Percentiles rank a stretch among this genome's conserved stretches.
These are phyloP conservation scores for Norana najaformis DNA, from an alignment of 2,888 invertebrate species.

Conservation along the genomic window DNA sequence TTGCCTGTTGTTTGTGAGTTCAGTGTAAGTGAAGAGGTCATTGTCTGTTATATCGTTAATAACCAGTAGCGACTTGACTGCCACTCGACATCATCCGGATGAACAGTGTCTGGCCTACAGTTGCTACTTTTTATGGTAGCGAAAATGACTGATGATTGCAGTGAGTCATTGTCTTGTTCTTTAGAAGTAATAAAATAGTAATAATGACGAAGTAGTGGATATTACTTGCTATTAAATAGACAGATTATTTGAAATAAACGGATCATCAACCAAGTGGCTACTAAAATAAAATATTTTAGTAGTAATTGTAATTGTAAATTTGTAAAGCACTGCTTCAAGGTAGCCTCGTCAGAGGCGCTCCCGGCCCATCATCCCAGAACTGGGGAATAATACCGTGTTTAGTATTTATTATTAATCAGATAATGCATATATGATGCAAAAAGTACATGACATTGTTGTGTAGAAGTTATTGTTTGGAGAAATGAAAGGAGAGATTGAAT, in stretches of 20 bases:
- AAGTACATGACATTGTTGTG: not conserved
- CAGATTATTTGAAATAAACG: not conserved
- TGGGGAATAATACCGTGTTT: too few relatives aligned
- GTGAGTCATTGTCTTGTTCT: not conserved
- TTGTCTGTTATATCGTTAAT: not conserved
- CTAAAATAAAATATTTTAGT: not conserved
- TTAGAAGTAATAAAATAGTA: not conserved
- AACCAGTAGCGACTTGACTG: not conserved
- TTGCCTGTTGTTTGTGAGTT: not conserved
- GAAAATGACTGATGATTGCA: not conserved
- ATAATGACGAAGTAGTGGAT: not conserved
- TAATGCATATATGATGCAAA: not conserved
- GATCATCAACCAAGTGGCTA: not conserved
- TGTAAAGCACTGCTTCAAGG: too few relatives aligned
- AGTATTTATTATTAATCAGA: not conserved
- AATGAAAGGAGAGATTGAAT: too few relatives aligned
- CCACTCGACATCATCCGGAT: not conserved
- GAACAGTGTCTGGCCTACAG: not conserved
- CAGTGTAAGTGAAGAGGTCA: not conserved
- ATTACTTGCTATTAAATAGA: not conserved
- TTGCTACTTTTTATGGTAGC: not conserved
- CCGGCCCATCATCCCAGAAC: too few relatives aligned
- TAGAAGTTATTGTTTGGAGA: not conserved
- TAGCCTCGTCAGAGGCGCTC: too few relatives aligned
- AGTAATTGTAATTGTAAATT: too few relatives aligned